Base-by-base conservation (phyloP, 2,113 vertebrate species). In the Corvus hawaiiensis region DNA sequence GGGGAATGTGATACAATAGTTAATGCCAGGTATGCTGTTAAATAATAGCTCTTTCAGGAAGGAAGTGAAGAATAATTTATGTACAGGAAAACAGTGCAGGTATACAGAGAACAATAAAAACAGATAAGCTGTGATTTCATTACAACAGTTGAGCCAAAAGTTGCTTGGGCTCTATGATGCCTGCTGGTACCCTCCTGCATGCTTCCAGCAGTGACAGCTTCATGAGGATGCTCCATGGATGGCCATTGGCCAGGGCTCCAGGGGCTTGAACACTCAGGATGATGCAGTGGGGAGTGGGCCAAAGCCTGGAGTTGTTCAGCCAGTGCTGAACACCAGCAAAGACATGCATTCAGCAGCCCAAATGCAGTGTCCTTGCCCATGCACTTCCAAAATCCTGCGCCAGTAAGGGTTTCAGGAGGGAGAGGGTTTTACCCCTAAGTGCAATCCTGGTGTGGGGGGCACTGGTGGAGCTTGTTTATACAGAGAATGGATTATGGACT, bases 41-140 rank as follows among this genome's bases (percentile, higher is more conserved):
- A 96, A 80, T 94, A 96, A 93, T 84, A 88, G 90, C 76, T 88
- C 64, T 93, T 97, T 72, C 71, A 92, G 93, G 90, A 96, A 96
- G 95, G 87, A 94, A 93, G 85, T 88, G 85, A 84, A 72, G 90
- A 94, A 90, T 96, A 96, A 93, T 94, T 96, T 95, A 95, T 94
- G 90, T 93, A 48, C 58, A 56, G 83, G 93, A 94, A 96, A 89
- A 84, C 75, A 81, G 82, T 73, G 92, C 87, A 92, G 79, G 82
- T 90, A 64, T 59, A 56, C 35, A 58, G 83, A 90, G 92, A 74
- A 78, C 85, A 90, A 63, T 90, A 80, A 80, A 95, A 95, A 68
- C 43, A 90, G 72, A 69, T 68, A 68, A 94, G 56, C 62, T 96
- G 92, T 92, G 88, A 72, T 90, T 95, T 84, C 66, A 81, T 92